Base-by-base conservation (phyloP, 2,797 vertebrate species). In the Sciurus carolinensis region DNA sequence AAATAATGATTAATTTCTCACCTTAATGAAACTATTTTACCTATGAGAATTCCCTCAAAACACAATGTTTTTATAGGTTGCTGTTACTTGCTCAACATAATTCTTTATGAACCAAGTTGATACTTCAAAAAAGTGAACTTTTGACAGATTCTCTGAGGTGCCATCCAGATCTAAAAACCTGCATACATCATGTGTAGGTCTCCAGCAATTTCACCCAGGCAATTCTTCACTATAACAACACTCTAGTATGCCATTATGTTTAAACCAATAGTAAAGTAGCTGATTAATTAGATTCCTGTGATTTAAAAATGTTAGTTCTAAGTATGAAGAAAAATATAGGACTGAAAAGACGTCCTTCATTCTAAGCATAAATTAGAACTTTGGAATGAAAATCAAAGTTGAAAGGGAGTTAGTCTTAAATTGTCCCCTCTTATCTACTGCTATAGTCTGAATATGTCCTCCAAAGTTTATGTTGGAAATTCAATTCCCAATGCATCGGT, bases 301-400 rank as follows among this genome's bases (percentile, higher is more conserved):
- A 57, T 93, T 95, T 69, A 72, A 66, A 93, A 88, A 89, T 72
- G 39, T 47, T 88, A 57, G 20, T n/a, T 92, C 33, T 54, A 57
- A 14, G 30, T 50, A 30, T 62, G 36, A 80, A 89, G 50, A 15
- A 39, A 76, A 92, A 39, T 79, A 86, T 96, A 85, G 93, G 42
- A 90, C 1, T 77, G 17, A 84, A 96, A 84, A 85, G 39, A 91
- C 88, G 76, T 57, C 54, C 36, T 91, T 87, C 85, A 76, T 91
- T 94, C 87, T 92, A 93, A 90, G 30, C 77, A 82, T 82, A 89
- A 85, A 85, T 77, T 39, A 87, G 26, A 79, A 92, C 33, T 91
- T 54, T 22, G 42, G 30, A 42, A 84, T 62, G 39, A 77, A 69
- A 96, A 84, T 54, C 72, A 75, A 93, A 90, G 11, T 30, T 3